These are phyloP conservation scores for Falco novaeseelandiae DNA, from an alignment of 2,797 vertebrate genomes.

Conservation along the genomic window DNA sequence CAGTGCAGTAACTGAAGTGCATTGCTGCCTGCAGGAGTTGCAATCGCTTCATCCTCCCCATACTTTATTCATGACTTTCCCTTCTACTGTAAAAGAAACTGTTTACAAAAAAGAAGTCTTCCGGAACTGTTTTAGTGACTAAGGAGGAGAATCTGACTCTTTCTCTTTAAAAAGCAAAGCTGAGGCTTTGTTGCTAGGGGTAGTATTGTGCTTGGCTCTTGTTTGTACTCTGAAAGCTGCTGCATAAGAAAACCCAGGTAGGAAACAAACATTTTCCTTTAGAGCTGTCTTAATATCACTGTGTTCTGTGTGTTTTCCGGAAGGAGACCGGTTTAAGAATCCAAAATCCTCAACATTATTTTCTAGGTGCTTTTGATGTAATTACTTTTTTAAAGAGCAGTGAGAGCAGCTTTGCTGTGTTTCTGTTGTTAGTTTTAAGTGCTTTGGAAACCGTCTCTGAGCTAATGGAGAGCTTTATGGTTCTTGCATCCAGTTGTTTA, in stretches of 20 bases:
- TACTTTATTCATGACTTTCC: neutral
- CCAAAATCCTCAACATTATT: neutral
- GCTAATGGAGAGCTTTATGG: neutral
- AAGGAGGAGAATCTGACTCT: neutral
- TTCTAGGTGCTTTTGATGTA: neutral
- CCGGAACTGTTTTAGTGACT: neutral
- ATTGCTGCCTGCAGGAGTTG: neutral
- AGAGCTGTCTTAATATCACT: neutral
- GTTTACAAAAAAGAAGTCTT: neutral
- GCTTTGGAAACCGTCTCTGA: neutral
- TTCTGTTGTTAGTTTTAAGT: neutral
- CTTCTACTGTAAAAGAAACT: neutral
- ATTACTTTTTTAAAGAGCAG: neutral
- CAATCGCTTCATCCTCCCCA: neutral
- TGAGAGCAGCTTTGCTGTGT: neutral
- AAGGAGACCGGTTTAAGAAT: neutral
- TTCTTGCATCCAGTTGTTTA: neutral
- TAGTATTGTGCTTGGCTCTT: neutral
- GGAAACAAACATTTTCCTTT: neutral
- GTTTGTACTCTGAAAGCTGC: neutral
- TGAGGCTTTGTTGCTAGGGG: constrained; percentile 47
- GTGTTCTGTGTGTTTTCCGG: neutral
- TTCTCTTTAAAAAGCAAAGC: constrained; percentile 67
- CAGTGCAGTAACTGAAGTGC: neutral
- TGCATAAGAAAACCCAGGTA: neutral